phyloP scores from a whole-genome alignment of 1,140 invertebrate genomes.

The Orussus abietinus region DNA sequence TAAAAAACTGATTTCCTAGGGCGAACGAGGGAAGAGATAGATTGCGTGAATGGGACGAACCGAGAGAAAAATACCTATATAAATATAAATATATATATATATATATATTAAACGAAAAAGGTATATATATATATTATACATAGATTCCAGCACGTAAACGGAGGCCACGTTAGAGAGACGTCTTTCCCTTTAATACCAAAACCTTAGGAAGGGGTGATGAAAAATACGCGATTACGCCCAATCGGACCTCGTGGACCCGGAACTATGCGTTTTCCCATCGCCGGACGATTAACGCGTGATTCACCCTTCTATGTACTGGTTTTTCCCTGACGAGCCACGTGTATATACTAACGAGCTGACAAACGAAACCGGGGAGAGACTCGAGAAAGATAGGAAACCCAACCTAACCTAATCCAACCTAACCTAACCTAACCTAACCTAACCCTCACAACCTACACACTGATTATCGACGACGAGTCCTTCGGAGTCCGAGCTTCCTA shows the following conservation, averaged over 20 bases:
- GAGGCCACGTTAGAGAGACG: slow-evolving; percentile 11
- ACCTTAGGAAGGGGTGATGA: too few relatives aligned
- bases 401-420: too few relatives aligned
- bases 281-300: too few relatives aligned
- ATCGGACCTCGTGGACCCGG: too few relatives aligned
- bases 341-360: neutral
- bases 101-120: slow-evolving; percentile 12
- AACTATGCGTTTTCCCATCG: too few relatives aligned
- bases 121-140: slow-evolving; percentile 18
- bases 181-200: slow-evolving; percentile 34
- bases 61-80: slow-evolving; percentile 24
- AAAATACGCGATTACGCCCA: too few relatives aligned
- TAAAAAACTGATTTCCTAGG: too few relatives aligned
- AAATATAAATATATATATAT: slow-evolving; percentile 16
- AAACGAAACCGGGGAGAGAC: neutral
- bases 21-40: too few relatives aligned
- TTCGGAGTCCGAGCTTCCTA: slow-evolving; percentile 44
- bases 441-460: slow-evolving; percentile 12
- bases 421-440: slow-evolving; percentile 8
- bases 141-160: slow-evolving; percentile 23
- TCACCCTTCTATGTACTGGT: too few relatives aligned
- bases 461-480: slow-evolving; percentile 23
- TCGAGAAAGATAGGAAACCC: slow-evolving; percentile 4
- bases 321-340: too few relatives aligned
- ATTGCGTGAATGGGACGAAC: too few relatives aligned